Evolutionary conservation across 2,113 vertebrate genomes (phyloP), one percentile per base, ranked within the genome.

Genomic region (Boleophthalmus pectinirostris): DNA sequence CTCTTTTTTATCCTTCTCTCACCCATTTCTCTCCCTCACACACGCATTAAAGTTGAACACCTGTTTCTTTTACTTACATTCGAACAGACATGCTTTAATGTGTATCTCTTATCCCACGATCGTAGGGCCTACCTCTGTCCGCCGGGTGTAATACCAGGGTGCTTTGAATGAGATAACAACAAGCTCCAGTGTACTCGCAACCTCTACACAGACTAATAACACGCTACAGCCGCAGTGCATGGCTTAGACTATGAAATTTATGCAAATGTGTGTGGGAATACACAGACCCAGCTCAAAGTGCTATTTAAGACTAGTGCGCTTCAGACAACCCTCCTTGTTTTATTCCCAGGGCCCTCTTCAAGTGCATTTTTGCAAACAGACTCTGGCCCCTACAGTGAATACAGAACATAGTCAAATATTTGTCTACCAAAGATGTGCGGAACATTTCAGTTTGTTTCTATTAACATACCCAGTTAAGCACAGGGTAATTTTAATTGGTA

Each of bases 251-350:
- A 89, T 92, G 90, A 92, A 91, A 92, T 92, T 80, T 90, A 92
- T 92, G 90, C 87, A 82, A 92, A 92, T 92, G 78, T 85, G 85
- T 88, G 90, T 89, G 89, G 88, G 88, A 91, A 91, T 85, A 89
- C 77, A 75, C 73, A 57, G 84, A 74, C 81, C 56, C 82, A 77
- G 84, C 75, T 74, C 66, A 85, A 80, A 77, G 81, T 56, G 73
- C 77, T 73, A 74, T 85, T 90, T 85, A 83, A 69, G 74, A 85
- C 64, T 61, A 85, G 83, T 75, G 77, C 67, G 43, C 78, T 85
- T 80, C 51, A 82, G 72, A 86, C 83, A 57, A 68, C 14, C 68
- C 78, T 81, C 16, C 68, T 76, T 82, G 78, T 82, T 87, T 83
- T 81, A 85, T 86, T 85, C 82, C 73, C 84, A 0, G 0, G 68